Evolutionary conservation across 2,113 vertebrate genomes (phyloP), one percentile per base, ranked within the genome.

Genomic region (Crotalus horridus): DNA sequence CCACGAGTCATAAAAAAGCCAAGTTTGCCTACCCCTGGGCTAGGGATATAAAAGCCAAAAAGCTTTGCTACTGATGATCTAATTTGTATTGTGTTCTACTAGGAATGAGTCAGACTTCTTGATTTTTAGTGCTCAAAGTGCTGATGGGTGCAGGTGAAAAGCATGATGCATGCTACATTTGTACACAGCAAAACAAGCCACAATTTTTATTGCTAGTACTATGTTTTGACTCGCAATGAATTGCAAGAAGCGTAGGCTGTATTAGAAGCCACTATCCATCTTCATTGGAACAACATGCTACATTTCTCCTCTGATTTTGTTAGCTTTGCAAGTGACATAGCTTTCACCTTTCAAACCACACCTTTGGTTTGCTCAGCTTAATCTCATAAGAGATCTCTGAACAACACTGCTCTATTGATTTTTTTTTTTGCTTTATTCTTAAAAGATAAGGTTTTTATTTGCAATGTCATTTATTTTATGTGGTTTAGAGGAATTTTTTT

Each of bases 351-450:
- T 96, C 95, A 97, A 97, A 97, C 97, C 97, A 97, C 97, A 97
- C 95, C 97, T 94, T 94, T 94, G 91, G 54, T 96, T 96, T 96
- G 92, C 96, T 95, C 94, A 95, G 89, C 95, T 97, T 98, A 81
- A 98, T 98, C 97, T 97, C 33, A 87, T 58, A 94, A 97, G 95
- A 94, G 90, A 98, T 98, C 97, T 98, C 94, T 89, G 94, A 97
- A 97, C 96, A 97, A 97, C 96, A 97, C 56, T 54, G 95, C 93
- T 93, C 81, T 96, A 96, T 95, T 96, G 96, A 96, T 96, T 95
- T 97, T 93, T 97, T 88, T 96, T 96, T 93, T 93, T 95, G 95
- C 92, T 95, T 81, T 74, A n/a, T 90, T 96, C 94, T 96, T 94
- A 93, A 91, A 93, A 96, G 96, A 92, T 92, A 93, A 93, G 48